Conservation (phyloP, 2,888 invertebrate genomes). For the Lasioglossum morio region DNA sequence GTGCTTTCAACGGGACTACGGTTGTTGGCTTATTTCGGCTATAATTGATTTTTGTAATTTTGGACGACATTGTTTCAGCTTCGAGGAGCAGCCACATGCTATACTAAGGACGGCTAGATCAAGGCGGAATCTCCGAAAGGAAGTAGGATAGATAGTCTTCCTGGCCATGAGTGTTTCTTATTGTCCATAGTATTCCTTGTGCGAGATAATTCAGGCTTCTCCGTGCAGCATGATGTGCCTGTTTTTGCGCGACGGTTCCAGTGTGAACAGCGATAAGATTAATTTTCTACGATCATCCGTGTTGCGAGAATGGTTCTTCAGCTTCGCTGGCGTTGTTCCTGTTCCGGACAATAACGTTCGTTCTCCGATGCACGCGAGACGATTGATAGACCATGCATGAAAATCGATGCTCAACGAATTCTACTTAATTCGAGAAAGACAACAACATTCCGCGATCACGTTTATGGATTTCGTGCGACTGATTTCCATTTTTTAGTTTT, state of each 20-base stretch:
- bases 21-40: not conserved
- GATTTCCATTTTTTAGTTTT: not conserved
- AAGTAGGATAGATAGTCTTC: slow-evolving; percentile 40
- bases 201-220: not conserved
- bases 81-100: slow-evolving; percentile 72
- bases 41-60: not conserved
- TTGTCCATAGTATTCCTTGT: slow-evolving; percentile 21
- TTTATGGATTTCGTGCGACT: not conserved
- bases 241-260: slow-evolving; percentile 28
- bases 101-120: slow-evolving; percentile 51
- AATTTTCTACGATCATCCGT: slow-evolving; percentile 37
- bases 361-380: not conserved
- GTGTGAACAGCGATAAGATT: slow-evolving; percentile 42
- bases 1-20: too few relatives aligned
- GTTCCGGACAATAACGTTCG: not conserved
- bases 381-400: not conserved
- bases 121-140: slow-evolving; percentile 22
- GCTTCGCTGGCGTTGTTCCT: slow-evolving; percentile 13
- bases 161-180: slow-evolving; percentile 53
- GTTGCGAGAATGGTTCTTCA: not conserved
- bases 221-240: not conserved
- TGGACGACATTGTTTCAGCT: slow-evolving; percentile 47
- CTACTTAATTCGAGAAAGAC: not conserved
- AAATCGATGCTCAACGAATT: not conserved
- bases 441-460: not conserved